phyloP scores from a whole-genome alignment of 30 jellyfish, hydroid and myxozoan genomes.

The Aurelia aurita region DNA sequence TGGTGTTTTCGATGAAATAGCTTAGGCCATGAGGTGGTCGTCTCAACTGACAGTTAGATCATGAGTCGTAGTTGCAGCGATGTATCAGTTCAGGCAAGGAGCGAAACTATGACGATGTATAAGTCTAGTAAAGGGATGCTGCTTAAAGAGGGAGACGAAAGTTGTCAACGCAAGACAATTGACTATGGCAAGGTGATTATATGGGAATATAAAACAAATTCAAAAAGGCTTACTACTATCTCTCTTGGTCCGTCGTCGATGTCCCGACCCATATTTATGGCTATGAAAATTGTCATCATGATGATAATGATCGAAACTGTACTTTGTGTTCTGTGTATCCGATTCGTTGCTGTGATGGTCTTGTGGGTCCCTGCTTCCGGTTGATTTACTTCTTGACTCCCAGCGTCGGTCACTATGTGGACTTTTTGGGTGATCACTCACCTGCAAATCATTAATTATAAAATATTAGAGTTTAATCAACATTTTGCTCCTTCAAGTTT shows the following conservation, averaged over 20 bases:
- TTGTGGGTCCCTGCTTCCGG: neutral
- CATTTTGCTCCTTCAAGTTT: too few species aligned
- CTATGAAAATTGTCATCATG: slow-evolving; percentile 26
- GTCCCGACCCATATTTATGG: slow-evolving; percentile 56
- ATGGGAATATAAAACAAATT: neutral
- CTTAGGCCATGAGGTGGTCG: too few species aligned
- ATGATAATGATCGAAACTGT: neutral
- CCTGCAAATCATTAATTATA: neutral
- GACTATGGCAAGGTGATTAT: too few species aligned
- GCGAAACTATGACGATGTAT: too few species aligned
- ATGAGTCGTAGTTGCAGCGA: too few species aligned
- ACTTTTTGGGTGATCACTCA: slow-evolving; percentile 36
- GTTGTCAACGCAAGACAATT: too few species aligned
- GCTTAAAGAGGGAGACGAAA: too few species aligned
- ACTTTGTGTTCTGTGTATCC: neutral
- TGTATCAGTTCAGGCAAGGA: too few species aligned
- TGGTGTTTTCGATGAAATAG: too few species aligned
- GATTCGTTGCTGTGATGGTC: slow-evolving; percentile 29
- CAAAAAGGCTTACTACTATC: slow-evolving; percentile 40
- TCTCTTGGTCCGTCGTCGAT: slow-evolving; percentile 46
- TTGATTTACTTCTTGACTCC: slow-evolving; percentile 19
- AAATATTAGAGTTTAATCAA: too few species aligned
- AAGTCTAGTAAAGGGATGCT: too few species aligned
- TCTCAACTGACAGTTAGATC: too few species aligned
- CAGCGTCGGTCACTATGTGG: slow-evolving; percentile 19